Base-by-base conservation (phyloP, 2,797 vertebrate species). In the Siniperca undulata region DNA sequence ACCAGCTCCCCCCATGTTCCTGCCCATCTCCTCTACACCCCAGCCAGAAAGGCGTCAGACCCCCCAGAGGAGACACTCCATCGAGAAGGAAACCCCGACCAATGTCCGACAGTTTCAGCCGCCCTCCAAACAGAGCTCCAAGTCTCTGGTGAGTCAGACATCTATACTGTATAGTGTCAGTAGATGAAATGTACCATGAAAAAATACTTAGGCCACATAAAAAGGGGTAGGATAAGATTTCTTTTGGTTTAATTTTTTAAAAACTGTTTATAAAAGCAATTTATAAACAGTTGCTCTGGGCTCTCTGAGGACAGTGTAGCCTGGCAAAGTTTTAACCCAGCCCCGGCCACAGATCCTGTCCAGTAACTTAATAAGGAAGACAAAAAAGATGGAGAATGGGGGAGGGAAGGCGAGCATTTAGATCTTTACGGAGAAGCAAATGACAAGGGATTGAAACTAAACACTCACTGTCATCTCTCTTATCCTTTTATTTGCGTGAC, bases 11-110 rank as follows among this genome's bases (percentile, higher is more conserved):
- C 97, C 98, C 3, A 97, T 97, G 93, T 99, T 99, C 94, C 94
- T 99, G 92, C 99, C 99, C 85, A 99, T 99, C 88, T 99, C 98
- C 1, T 99, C 98, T 34, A 99, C 98, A 2, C 98, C 99, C 0
- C 98, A 99, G 92, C 99, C 99, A 0, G 98, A 99, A 95, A 96
- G 98, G 88, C 96, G 97, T 55, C 95, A 98, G 91, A 94, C 96
- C 1, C 95, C 97, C 2, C 98, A 97, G 93, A 96, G 99, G 82
- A 96, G 99, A 68, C 99, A 99, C 94, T 99, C 98, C 84, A 99
- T 99, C 24, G 99, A 99, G 92, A 99, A 99, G 92, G 98, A 99
- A 91, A 99, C 98, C 0, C 98, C 98, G 53, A 99, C 98, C 46
- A 98, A 97, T 0, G 97, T 99, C 64, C 96, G 97, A 61, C 97